Conservation (phyloP, 1,140 invertebrate genomes). For the Drosophila bocki region DNA sequence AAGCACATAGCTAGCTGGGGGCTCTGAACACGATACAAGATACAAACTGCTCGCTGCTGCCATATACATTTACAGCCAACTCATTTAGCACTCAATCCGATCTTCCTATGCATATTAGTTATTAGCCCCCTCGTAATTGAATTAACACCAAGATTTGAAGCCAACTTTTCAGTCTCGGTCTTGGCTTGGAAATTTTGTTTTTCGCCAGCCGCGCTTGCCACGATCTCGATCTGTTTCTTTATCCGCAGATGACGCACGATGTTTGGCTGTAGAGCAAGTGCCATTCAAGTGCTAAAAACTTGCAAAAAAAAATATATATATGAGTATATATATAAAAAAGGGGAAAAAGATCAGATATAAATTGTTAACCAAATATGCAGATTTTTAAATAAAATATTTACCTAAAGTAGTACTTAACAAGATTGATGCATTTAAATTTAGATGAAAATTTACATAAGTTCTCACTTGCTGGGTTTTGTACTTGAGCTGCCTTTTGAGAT, state of each 20-base stretch:
- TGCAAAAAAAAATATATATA: constrained; percentile 24
- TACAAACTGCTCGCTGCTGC: constrained; percentile 17
- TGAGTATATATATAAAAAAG: neutral
- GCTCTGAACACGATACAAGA: constrained; percentile 42
- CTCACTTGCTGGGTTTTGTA: neutral
- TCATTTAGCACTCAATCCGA: constrained; percentile 47
- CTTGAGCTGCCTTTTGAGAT: neutral
- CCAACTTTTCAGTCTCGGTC: constrained; percentile 23
- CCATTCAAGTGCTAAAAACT: constrained; percentile 59
- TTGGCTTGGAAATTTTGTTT: constrained; percentile 15
- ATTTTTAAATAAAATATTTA: constrained; percentile 22
- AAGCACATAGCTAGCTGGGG: constrained; percentile 54
- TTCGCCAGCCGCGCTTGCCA: constrained; percentile 18
- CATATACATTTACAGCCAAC: constrained; percentile 37
- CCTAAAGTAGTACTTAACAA: constrained; percentile 2
- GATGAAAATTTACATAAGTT: constrained; percentile 36
- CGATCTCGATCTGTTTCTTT: constrained; percentile 32
- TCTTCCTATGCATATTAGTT: constrained; percentile 77
- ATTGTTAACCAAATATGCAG: constrained; percentile 1
- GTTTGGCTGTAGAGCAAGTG: constrained; percentile 40
- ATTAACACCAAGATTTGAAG: constrained; percentile 65
- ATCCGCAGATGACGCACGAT: constrained; percentile 41
- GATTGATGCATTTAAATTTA: constrained; percentile 20
- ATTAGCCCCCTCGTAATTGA: constrained; percentile 71
- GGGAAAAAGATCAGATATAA: neutral